Evolutionary conservation across 2,888 invertebrate genomes (phyloP).

Genomic region (Panzeria rudis): DNA sequence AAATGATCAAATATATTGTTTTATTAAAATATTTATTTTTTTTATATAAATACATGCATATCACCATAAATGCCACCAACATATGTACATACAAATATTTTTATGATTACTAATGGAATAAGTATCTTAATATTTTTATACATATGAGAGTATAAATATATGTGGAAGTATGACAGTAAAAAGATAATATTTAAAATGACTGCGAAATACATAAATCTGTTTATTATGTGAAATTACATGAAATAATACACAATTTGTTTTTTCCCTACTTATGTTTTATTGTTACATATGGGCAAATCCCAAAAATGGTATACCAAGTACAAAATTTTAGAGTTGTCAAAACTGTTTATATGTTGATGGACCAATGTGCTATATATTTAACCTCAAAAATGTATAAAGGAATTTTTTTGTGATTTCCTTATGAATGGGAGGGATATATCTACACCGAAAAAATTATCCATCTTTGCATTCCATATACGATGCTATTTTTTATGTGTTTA

Average conservation of each 20-base stretch:
- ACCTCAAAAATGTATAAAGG: no score
- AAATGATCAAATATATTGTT: conserved; percentile 27
- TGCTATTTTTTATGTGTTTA: no score
- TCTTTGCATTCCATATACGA: no score
- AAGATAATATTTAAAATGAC: neutral
- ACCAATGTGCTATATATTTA: no score
- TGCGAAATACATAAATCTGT: conserved; percentile 21
- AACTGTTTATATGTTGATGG: no score
- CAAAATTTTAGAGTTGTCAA: no score
- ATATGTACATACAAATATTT: neutral
- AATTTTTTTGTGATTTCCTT: no score
- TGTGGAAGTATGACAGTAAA: neutral
- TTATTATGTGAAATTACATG: conserved; percentile 39
- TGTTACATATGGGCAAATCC: neutral
- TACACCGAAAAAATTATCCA: neutral
- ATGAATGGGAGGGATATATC: no score
- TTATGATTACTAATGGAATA: conserved; percentile 3
- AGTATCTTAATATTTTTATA: neutral
- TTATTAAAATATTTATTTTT: conserved; percentile 32
- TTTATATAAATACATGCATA: neutral
- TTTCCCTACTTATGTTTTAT: neutral
- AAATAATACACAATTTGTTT: conserved; percentile 9
- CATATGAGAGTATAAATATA: neutral
- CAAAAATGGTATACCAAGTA: no score
- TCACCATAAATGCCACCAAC: neutral